Percentiles rank a stretch among this genome's conserved stretches.
These are phyloP conservation scores for Malurus melanocephalus DNA, from an alignment of 2,113 vertebrate genomes.

Conservation along the genomic window DNA sequence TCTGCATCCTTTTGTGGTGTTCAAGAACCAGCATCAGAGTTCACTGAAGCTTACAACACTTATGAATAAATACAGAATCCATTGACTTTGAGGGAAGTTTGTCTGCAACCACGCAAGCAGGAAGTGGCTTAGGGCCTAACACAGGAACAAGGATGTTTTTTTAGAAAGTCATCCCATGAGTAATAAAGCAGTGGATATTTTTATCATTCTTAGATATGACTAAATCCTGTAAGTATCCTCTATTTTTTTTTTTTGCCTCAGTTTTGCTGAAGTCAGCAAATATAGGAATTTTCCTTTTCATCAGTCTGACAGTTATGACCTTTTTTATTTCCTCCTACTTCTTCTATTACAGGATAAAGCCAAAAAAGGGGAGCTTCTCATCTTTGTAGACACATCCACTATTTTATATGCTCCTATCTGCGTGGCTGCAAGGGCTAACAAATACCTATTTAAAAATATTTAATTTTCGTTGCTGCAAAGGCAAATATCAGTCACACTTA, in stretches of 20 bases:
- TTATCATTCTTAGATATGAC: not conserved
- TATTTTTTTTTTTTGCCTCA: not conserved
- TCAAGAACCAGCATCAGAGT: not conserved
- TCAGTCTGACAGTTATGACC: not conserved
- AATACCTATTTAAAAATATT: not conserved
- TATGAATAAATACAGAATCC: not conserved
- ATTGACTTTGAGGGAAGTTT: not conserved
- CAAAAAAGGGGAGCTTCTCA: not conserved
- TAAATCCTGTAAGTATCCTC: not conserved
- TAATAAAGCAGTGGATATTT: not conserved
- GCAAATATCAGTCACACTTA: not conserved
- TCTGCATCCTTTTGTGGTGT: not conserved
- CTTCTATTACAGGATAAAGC: not conserved
- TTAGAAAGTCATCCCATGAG: not conserved
- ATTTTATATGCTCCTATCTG: not conserved
- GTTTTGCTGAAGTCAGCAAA: not conserved
- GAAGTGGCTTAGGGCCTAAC: not conserved
- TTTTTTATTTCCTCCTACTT: not conserved
- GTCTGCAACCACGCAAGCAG: not conserved
- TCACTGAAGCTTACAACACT: not conserved
- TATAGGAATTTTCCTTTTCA: not conserved
- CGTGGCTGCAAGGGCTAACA: not conserved
- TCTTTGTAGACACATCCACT: not conserved
- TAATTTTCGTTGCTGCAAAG: not conserved
- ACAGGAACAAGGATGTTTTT: not conserved